phyloP scores from a whole-genome alignment of 1,140 invertebrate genomes.

The Mactra quadrangularis region DNA sequence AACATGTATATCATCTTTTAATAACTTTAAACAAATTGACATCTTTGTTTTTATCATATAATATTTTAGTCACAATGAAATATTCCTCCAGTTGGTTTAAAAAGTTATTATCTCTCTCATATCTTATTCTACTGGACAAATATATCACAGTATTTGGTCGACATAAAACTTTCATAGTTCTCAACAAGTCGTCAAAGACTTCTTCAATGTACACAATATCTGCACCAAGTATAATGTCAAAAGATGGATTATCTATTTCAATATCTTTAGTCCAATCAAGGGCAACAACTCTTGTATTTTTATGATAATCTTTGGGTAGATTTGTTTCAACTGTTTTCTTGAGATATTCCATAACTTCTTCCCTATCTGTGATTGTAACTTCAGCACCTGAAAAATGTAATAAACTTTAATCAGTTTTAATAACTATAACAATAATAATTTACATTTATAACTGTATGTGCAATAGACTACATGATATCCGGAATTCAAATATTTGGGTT shows the following conservation, averaged over 20 bases:
- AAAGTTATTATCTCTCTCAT: conserved; percentile 79
- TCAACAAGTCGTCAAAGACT: conserved; percentile 77
- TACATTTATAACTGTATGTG: neutral
- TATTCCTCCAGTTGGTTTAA: conserved; percentile 71
- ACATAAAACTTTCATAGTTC: conserved; percentile 75
- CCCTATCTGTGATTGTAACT: conserved; percentile 79
- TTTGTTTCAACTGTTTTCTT: conserved; percentile 70
- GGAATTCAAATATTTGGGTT: no score
- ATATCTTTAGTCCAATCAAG: conserved; percentile 79
- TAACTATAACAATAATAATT: neutral
- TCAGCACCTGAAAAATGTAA: conserved; percentile 70
- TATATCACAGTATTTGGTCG: conserved; percentile 70
- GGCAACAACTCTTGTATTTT: conserved; percentile 62
- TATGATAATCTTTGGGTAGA: conserved; percentile 28
- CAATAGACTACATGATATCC: no score
- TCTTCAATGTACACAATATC: conserved; percentile 83
- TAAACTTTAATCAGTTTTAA: neutral
- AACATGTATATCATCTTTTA: conserved; percentile 29
- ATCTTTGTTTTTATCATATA: conserved; percentile 72
- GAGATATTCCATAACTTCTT: conserved; percentile 71
- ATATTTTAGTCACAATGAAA: conserved; percentile 73
- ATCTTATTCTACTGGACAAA: conserved; percentile 80
- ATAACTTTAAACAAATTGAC: conserved; percentile 73
- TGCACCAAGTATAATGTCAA: conserved; percentile 81
- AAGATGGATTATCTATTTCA: conserved; percentile 59